Evolutionary conservation across 1,140 invertebrate species (phyloP), one percentile per base, ranked within the genome.

Genomic region (Trichogramma pretiosum): DNA sequence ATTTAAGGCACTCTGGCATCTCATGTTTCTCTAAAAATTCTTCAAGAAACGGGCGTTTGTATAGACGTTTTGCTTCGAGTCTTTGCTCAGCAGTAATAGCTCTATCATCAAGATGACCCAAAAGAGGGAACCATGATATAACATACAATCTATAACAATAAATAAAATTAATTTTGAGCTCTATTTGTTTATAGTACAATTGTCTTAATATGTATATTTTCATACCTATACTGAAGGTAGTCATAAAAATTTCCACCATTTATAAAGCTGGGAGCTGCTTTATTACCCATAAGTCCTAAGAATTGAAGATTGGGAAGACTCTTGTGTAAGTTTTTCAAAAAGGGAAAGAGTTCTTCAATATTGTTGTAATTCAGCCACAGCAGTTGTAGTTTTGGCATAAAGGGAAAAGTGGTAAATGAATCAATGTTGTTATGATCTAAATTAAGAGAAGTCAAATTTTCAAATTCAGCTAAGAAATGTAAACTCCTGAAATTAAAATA

Each of bases 351-450:
- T 22, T 81, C 78, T 13, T 73, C 63, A 40, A 89, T 79, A 48
- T 77, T 77, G 58, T 88, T 89, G 56, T 85, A 76, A 65, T 90
- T 89, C 22, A 89, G 54, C 85, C 85, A 89, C 5, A 89, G 63
- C 24, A 86, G 74, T 55, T 81, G 75, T n/a, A 88, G 61, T 53
- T 75, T 76, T 11, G 78, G 77, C 58, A 85, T 64, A n/a, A 68
- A 68, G 3, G 85, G 84, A 26, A 88, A 75, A n/a, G 73, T 62
- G 19, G 78, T 77, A 18, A 77, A 70, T 2, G 79, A 78, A 33
- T 74, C 77, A 33, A 88, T 77, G 2, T 73, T 70, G 63, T 88
- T 88, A 54, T 83, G 77, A 65, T 89, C 86, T 35, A 84, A 70
- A 55, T 88, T 85, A 22, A 89, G 56, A 1, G 80, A 84, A 5